phyloP scores from a whole-genome alignment of 1,140 invertebrate species.

The Chrysomallon squamiferum region DNA sequence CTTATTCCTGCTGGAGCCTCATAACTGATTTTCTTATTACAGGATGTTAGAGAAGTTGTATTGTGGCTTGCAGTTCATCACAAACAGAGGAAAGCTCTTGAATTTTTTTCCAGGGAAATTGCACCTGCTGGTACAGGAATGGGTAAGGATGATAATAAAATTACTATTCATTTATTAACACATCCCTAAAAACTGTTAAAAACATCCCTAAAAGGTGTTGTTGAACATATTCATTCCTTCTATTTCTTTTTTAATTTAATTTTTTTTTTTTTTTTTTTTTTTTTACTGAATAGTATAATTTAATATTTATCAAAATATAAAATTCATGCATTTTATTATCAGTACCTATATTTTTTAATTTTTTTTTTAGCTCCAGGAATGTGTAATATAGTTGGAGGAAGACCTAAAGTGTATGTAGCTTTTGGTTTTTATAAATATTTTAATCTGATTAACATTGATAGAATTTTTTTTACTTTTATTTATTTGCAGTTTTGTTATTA shows the following conservation, averaged over 20 bases:
- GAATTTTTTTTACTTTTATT: too few species aligned
- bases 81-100: conserved; percentile 64
- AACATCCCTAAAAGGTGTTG: too few species aligned
- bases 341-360: neutral
- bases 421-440: conserved; percentile 3
- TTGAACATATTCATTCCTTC: too few species aligned
- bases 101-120: conserved; percentile 66
- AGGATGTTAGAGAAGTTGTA: conserved; percentile 51
- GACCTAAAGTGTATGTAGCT: conserved; percentile 64
- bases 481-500: too few species aligned
- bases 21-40: too few species aligned
- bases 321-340: too few species aligned
- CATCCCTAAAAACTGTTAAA: neutral
- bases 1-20: too few species aligned
- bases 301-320: too few species aligned
- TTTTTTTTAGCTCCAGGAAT: conserved; percentile 65
- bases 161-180: too few species aligned
- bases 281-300: too few species aligned
- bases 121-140: conserved; percentile 69
- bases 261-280: too few species aligned
- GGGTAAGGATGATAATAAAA: conserved; percentile 50
- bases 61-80: conserved; percentile 68
- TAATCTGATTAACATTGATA: neutral
- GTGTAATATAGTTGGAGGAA: conserved; percentile 65
- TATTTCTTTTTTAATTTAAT: too few species aligned